A percentile compares a stretch with the other conserved stretches of the same genome.
phyloP scores from a whole-genome alignment of 2,113 vertebrate genomes.

The Peromyscus maniculatus region DNA sequence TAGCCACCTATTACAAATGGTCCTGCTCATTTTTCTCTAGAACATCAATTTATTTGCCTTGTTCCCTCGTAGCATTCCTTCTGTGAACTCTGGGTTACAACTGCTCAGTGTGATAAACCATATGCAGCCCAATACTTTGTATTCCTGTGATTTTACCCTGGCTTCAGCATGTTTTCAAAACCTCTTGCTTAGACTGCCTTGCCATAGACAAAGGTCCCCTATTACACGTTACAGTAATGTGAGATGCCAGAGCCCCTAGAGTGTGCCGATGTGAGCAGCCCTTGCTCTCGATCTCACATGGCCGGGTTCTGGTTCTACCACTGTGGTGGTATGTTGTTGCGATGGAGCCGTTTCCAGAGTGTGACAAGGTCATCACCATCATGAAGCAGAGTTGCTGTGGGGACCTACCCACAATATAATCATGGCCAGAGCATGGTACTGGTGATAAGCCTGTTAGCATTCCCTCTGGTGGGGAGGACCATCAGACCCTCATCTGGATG shows the following conservation, averaged over 20 bases:
- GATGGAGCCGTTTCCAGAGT: not conserved
- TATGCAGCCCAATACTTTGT: not conserved
- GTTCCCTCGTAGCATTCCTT: conserved; percentile 52
- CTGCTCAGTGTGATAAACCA: not conserved
- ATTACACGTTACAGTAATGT: not conserved
- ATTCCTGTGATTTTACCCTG: not conserved
- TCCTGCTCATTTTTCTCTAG: conserved; percentile 76
- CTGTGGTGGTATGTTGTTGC: not conserved
- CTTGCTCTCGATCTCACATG: not conserved
- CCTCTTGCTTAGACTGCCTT: not conserved
- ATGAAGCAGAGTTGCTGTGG: not conserved
- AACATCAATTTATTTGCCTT: conserved; percentile 80
- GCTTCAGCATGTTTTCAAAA: not conserved
- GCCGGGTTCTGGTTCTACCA: not conserved
- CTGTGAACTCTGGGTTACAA: conserved; percentile 66
- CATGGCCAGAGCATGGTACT: not conserved
- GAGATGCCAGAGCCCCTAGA: not conserved
- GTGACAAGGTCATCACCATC: not conserved
- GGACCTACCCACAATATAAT: not conserved
- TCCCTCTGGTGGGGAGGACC: not conserved
- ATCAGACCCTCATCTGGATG: not conserved
- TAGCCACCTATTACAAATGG: conserved; percentile 77
- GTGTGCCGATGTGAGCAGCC: not conserved
- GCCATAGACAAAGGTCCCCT: not conserved
- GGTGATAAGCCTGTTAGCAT: not conserved